phyloP scores from a whole-genome alignment of 2,797 vertebrate species.

The Alcedo atthis region DNA sequence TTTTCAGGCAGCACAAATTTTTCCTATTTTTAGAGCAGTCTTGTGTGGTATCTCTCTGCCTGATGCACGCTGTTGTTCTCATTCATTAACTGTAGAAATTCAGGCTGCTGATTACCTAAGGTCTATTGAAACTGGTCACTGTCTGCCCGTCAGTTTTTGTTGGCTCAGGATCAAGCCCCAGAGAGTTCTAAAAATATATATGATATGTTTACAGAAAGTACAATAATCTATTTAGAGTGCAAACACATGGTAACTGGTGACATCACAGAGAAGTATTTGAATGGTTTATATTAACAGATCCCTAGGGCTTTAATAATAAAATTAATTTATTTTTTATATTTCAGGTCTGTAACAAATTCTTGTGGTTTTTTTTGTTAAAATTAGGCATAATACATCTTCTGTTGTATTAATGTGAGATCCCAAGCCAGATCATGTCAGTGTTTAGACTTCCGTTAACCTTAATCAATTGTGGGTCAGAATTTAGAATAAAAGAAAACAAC shows the following conservation, averaged over 20 bases:
- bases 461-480: background rate
- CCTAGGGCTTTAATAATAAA: conserved; percentile 12
- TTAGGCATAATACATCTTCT: background rate
- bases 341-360: background rate
- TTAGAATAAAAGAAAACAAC: background rate
- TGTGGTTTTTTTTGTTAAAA: background rate
- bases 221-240: conserved; percentile 49
- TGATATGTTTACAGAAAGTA: conserved; percentile 49
- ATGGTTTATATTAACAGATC: conserved; percentile 33
- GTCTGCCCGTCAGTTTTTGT: background rate
- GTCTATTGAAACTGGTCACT: background rate
- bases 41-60: background rate
- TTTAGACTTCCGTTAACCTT: background rate
- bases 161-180: conserved; percentile 12
- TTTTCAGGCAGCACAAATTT: background rate
- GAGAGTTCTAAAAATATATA: conserved; percentile 53
- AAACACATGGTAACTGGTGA: conserved; percentile 44
- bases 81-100: background rate
- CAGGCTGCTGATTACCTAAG: background rate
- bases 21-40: background rate
- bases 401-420: background rate
- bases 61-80: background rate
- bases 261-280: conserved; percentile 31
- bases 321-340: conserved; percentile 7
- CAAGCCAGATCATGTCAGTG: background rate